Evolutionary conservation across 1,140 invertebrate genomes (phyloP), one percentile per base, ranked within the genome.

Genomic region (Hetaerina americana): DNA sequence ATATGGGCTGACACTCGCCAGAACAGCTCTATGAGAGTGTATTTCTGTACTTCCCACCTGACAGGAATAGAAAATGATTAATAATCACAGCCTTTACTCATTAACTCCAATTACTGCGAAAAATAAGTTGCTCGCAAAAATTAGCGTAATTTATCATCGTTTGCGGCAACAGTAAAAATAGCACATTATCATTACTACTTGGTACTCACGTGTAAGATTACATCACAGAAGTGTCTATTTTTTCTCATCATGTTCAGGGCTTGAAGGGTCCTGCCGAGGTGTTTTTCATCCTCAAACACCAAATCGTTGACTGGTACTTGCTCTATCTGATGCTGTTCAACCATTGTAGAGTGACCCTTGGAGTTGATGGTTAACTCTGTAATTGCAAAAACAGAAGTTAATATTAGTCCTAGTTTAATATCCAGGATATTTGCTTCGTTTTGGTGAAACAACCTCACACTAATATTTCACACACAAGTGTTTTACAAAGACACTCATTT

Each of bases 201-300:
- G n/a, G n/a, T 66, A 84, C 85, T 85, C 78, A 91, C 90, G 78
- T 91, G 87, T 75, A 93, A 84, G 76, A 89, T 86, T 71, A 90
- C 89, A 81, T 93, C 91, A 82, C 89, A 93, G 80, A 92, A 91
- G 76, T 91, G 87, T 70, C 85, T 85, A 77, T 89, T 90, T 79
- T 90, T 89, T 69, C 89, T 82, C 84, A 93, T 87, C 81, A 85
- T 89, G 80, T 91, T 89, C 49, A 92, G 82, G 18, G 86, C 84
- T 67, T 84, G 80, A 72, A 91, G 83, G 75, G 87, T 87, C 72
- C 82, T 80, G 8, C 81, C 78, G 40, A 86, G 82, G 72, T 86
- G 83, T 27, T 80, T 77, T 31, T 84, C 83, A 76, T 86, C 88
- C 27, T 80, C 77, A 77, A 85, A 87, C 1, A 80, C 66, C 67